Evolutionary conservation across 2,888 invertebrate genomes (phyloP).

Genomic region (Bellardia bayeri): DNA sequence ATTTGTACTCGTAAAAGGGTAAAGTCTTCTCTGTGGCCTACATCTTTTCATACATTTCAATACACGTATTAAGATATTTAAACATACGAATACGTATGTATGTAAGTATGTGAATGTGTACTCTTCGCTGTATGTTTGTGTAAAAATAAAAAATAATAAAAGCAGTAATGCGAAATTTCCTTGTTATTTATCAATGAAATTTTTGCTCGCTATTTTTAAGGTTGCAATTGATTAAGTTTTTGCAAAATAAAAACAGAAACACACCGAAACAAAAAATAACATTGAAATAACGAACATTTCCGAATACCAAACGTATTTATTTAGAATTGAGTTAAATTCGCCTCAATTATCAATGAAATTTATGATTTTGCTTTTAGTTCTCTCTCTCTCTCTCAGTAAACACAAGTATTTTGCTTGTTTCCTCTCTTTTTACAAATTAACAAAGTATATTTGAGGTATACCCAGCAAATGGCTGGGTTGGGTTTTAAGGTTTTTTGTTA

Average conservation of each 20-base stretch:
- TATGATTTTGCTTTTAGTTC: background rate
- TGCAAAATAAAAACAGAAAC: slow-evolving; percentile 51
- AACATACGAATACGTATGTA: background rate
- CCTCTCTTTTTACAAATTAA: background rate
- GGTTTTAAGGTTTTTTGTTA: background rate
- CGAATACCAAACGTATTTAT: slow-evolving; percentile 52
- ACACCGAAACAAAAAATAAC: slow-evolving; percentile 29
- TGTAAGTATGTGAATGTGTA: slow-evolving; percentile 2
- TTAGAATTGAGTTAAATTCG: slow-evolving; percentile 62
- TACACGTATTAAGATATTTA: slow-evolving; percentile 11
- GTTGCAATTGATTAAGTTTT: slow-evolving; percentile 68
- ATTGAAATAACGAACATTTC: slow-evolving; percentile 67
- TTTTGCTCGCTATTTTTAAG: slow-evolving; percentile 67
- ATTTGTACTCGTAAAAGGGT: slow-evolving; percentile 31
- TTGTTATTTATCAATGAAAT: slow-evolving; percentile 73
- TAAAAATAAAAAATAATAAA: slow-evolving; percentile 28
- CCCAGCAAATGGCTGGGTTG: slow-evolving; percentile 34
- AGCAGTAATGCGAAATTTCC: slow-evolving; percentile 69
- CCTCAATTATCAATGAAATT: slow-evolving; percentile 65
- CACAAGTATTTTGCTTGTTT: background rate
- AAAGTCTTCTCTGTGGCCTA: slow-evolving; percentile 56
- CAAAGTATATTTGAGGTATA: background rate
- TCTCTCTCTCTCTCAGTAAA: background rate
- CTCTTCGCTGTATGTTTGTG: background rate
- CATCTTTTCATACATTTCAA: slow-evolving; percentile 41